Base-by-base conservation (phyloP, 1,140 invertebrate genomes). In the Scylla paramamosain region DNA sequence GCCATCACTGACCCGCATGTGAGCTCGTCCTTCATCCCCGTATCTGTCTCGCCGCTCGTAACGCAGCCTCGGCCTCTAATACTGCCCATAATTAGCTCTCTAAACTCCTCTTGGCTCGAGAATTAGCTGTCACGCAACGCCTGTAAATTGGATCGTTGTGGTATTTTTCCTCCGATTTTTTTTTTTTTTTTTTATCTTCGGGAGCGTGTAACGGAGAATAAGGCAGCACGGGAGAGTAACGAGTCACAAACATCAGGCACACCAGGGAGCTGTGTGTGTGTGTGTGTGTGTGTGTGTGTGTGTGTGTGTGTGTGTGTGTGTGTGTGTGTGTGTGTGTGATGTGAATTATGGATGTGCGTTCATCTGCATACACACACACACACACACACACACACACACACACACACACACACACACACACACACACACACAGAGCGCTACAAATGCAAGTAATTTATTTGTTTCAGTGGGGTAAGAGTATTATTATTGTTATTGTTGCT, bases 241-340 rank as follows among this genome's bases (percentile, higher is more conserved):
- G 67, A 77, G n/a, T 12, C 67, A 77, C n/a, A n/a, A 20, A n/a
- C 67, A 77, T 20, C 12, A 77, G 67, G n/a, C 25, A n/a, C 67
- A 20, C 12, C 52, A 59, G 10, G 10, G 10, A 59, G 52, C 0
- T 59, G 67, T 77, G 16, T n/a, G 25, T n/a, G 67, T 77, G 67
- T 77, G 67, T 77, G 67, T 77, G 67, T 77, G 25, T 77, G 67
- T 77, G 67, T 77, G 67, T 77, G 67, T 77, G n/a, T 77, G 67
- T 77, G 67, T 77, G 67, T n/a, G 52, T 59, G 52, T 59, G 52
- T 59, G 52, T 59, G 52, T 59, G 52, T 59, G 52, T 59, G 52
- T 59, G 52, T 59, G 52, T 59, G 16, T 59, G 39, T 59, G 52
- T 59, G 10, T 59, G 10, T 59, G 52, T 59, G 10, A 39, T 39